These are phyloP conservation scores for Proisotoma minuta DNA, from an alignment of 2,888 invertebrate genomes.

Conservation along the genomic window DNA sequence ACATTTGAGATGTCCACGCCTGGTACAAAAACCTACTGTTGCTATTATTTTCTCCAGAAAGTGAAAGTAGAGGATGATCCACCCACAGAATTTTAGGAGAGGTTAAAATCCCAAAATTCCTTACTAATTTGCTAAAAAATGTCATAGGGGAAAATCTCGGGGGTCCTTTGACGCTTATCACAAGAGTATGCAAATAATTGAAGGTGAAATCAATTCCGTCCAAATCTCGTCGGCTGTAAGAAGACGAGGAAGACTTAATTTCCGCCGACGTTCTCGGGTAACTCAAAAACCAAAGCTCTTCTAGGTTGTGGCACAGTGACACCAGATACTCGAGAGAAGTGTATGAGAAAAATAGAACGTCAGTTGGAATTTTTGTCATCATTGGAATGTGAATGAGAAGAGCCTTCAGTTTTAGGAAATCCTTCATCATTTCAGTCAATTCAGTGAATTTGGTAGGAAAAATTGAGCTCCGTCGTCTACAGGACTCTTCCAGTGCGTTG, in stretches of 20 bases:
- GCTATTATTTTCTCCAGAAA: not conserved
- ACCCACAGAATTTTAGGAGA: conserved; percentile 33
- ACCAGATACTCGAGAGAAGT: conserved; percentile 35
- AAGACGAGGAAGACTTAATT: conserved; percentile 28
- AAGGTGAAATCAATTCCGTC: conserved; percentile 25
- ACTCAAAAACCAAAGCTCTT: conserved; percentile 38
- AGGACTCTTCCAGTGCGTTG: conserved; percentile 28
- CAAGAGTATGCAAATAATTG: conserved; percentile 34
- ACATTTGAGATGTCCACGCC: not conserved
- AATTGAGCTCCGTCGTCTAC: conserved; percentile 14
- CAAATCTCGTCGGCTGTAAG: conserved; percentile 27
- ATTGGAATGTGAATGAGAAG: conserved; percentile 37
- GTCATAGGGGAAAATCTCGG: conserved; percentile 35
- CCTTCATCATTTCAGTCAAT: conserved; percentile 18
- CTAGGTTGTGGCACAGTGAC: conserved; percentile 37
- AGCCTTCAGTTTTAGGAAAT: conserved; percentile 22
- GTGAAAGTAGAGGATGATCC: conserved; percentile 35
- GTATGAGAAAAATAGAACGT: conserved; percentile 29
- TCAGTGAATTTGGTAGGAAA: conserved; percentile 14
- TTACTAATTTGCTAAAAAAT: conserved; percentile 24
- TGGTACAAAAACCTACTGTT: not conserved
- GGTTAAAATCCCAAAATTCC: conserved; percentile 18
- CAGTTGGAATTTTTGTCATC: conserved; percentile 27
- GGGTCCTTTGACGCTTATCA: conserved; percentile 30
- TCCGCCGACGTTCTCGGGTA: conserved; percentile 41